Conservation (phyloP, 2,113 vertebrate species). For the Galemys pyrenaicus region DNA sequence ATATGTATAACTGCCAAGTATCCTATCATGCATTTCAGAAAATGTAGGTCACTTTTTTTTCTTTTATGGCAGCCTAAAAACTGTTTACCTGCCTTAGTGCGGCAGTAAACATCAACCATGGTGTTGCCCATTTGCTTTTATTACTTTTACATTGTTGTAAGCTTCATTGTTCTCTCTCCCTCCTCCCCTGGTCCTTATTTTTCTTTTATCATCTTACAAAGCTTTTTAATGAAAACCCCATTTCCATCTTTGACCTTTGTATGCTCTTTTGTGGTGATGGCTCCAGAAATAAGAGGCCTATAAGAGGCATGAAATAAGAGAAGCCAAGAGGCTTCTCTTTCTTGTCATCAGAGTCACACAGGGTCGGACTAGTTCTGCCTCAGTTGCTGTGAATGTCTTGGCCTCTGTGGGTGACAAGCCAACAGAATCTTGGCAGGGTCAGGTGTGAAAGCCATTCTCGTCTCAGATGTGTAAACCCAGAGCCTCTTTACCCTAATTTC, state of each 20-base stretch:
- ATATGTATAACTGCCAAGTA: background rate
- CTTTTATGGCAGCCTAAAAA: background rate
- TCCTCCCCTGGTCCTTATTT: background rate
- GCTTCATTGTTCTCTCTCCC: background rate
- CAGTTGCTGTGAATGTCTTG: slow-evolving; percentile 22
- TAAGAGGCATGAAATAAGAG: background rate
- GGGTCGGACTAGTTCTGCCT: background rate
- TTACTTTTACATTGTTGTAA: background rate
- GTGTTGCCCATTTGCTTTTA: background rate
- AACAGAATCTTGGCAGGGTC: slow-evolving; percentile 33
- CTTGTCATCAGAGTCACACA: background rate
- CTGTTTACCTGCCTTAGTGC: background rate
- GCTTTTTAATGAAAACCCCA: background rate
- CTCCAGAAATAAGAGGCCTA: background rate
- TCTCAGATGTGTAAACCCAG: background rate
- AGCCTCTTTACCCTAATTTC: background rate
- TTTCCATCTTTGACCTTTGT: background rate
- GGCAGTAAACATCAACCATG: background rate
- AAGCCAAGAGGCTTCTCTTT: background rate
- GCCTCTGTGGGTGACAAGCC: slow-evolving; percentile 29
- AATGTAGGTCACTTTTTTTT: background rate
- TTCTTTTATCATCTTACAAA: background rate
- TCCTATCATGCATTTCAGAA: background rate
- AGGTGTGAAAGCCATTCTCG: background rate
- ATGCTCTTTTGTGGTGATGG: background rate